phyloP scores from a whole-genome alignment of 2,113 vertebrate species.

The Balaenoptera acutorostrata region DNA sequence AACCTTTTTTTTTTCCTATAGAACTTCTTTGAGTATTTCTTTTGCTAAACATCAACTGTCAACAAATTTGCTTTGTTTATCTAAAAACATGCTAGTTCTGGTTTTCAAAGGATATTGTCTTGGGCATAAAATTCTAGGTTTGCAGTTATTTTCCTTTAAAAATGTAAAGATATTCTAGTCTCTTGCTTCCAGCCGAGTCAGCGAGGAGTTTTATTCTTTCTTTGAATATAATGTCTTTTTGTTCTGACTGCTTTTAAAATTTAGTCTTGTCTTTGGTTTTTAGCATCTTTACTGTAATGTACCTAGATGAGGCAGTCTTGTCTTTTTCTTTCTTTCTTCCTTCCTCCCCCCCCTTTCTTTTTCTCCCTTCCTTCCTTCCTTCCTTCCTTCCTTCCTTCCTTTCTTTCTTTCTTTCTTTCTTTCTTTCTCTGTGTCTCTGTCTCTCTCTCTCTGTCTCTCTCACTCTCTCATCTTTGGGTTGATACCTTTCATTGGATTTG shows the following conservation, averaged over 20 bases:
- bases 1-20: background rate
- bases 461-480: background rate
- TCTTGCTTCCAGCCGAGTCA: background rate
- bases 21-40: background rate
- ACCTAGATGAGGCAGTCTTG: background rate
- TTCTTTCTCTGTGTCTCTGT: background rate
- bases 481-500: background rate
- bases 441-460: background rate
- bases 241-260: background rate
- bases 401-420: rapidly evolving
- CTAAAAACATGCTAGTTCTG: background rate
- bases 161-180: background rate
- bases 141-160: background rate
- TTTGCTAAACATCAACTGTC: background rate
- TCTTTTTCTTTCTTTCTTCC: too few species aligned
- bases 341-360: background rate
- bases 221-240: background rate
- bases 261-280: background rate
- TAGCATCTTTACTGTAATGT: background rate
- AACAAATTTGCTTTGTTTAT: background rate
- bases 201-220: background rate
- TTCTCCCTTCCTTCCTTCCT: rapidly evolving
- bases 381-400: background rate
- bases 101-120: background rate
- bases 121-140: background rate